A percentile compares a stretch with the other conserved stretches of the same genome.
phyloP scores from a whole-genome alignment of 2,797 vertebrate genomes.

The Xenentodon cancila region DNA sequence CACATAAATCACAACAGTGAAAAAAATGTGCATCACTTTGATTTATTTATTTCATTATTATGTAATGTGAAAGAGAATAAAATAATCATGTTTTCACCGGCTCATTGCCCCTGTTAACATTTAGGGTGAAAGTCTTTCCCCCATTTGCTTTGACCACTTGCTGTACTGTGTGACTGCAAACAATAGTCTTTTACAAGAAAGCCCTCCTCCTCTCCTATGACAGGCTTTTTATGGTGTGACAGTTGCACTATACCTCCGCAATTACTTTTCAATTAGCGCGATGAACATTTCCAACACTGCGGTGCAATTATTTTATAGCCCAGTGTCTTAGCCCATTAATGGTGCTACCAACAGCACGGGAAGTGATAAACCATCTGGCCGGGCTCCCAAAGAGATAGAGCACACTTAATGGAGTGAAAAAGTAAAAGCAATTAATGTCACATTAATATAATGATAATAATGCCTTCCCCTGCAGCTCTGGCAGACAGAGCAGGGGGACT shows the following conservation, averaged over 20 bases:
- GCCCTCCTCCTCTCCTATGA: constrained; percentile 75
- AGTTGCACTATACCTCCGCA: constrained; percentile 86
- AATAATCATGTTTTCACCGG: constrained; percentile 67
- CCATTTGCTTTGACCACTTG: constrained; percentile 60
- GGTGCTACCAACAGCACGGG: constrained; percentile 83
- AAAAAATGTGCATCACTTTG: constrained; percentile 39
- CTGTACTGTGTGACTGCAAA: constrained; percentile 68
- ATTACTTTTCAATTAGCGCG: constrained; percentile 89
- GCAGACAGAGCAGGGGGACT: constrained; percentile 64
- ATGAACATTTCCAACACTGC: constrained; percentile 86
- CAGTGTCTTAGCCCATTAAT: constrained; percentile 88
- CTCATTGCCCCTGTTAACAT: constrained; percentile 71
- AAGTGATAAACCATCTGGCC: constrained; percentile 89
- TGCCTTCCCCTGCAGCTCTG: constrained; percentile 80
- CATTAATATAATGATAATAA: constrained; percentile 91
- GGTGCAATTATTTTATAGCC: constrained; percentile 87
- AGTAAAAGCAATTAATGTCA: constrained; percentile 91
- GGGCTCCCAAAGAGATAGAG: constrained; percentile 86
- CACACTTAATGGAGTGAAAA: constrained; percentile 90
- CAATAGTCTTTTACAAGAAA: constrained; percentile 73
- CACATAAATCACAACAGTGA: constrained; percentile 51
- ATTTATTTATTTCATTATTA: constrained; percentile 57
- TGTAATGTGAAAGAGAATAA: constrained; percentile 41
- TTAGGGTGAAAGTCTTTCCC: constrained; percentile 53
- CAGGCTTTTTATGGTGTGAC: constrained; percentile 81